Evolutionary conservation across 2,113 vertebrate species (phyloP).

Genomic region (Seriola dumerili): DNA sequence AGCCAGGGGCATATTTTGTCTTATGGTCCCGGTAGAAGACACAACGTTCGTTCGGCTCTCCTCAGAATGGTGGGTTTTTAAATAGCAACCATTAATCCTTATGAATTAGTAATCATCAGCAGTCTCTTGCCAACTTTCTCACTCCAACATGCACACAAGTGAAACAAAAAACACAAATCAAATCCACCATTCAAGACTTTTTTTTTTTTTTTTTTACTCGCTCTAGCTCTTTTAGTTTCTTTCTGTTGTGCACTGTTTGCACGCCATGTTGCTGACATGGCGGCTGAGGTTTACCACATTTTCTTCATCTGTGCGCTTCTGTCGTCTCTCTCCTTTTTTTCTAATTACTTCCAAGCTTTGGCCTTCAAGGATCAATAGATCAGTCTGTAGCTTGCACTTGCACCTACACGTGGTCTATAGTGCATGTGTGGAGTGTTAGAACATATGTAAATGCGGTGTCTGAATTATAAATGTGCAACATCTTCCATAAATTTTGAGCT

Average conservation of each 20-base stretch:
- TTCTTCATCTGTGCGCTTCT: not conserved
- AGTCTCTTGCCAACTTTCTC: constrained; percentile 68
- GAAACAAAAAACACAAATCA: constrained; percentile 47
- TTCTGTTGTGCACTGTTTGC: not conserved
- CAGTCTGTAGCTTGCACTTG: not conserved
- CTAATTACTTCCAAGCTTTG: not conserved
- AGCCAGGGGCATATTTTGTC: constrained; percentile 65
- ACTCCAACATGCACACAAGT: constrained; percentile 27
- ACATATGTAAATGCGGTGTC: constrained; percentile 38
- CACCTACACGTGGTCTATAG: constrained; percentile 2
- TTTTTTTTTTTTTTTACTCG: not conserved
- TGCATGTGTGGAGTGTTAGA: not conserved
- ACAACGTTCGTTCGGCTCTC: constrained; percentile 33
- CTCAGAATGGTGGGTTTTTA: constrained; percentile 60
- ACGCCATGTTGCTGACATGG: not conserved
- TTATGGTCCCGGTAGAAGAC: constrained; percentile 61
- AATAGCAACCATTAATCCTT: constrained; percentile 80
- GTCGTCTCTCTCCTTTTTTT: not conserved
- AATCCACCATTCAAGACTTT: constrained; percentile 29
- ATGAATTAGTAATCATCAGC: constrained; percentile 74
- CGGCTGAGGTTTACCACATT: not conserved
- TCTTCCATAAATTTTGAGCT: constrained; percentile 34
- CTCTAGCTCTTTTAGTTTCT: not conserved
- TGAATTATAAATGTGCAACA: constrained; percentile 60
- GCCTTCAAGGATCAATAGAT: constrained; percentile 1